A percentile compares a stretch with the other conserved stretches of the same genome.
These are phyloP conservation scores for Datnioides undecimradiatus DNA, from an alignment of 2,113 vertebrate species.

Conservation along the genomic window DNA sequence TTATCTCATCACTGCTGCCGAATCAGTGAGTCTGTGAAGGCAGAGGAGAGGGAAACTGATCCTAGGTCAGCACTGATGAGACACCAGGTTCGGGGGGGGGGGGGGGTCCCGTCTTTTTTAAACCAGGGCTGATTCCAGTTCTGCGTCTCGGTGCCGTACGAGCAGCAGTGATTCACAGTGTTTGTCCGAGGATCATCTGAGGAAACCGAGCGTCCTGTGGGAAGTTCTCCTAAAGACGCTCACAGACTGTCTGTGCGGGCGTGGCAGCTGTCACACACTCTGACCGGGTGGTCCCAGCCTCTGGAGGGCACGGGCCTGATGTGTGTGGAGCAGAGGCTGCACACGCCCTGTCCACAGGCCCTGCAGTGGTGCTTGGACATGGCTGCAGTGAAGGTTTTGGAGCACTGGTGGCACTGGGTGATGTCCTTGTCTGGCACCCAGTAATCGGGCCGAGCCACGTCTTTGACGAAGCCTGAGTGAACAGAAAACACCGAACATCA, in stretches of 20 bases:
- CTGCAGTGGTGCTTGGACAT: conserved; percentile 88
- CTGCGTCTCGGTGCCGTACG: neutral
- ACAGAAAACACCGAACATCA: too few relatives aligned
- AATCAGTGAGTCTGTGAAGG: conserved; percentile 2
- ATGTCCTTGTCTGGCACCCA: conserved; percentile 88
- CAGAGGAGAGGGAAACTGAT: conserved; percentile 13
- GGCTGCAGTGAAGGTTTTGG: conserved; percentile 77
- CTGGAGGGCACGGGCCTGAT: conserved; percentile 82
- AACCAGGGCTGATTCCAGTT: conserved; percentile 24
- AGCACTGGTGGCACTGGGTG: conserved; percentile 83
- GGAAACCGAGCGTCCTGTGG: conserved; percentile 30
- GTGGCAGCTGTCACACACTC: conserved; percentile 84
- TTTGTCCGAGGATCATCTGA: conserved; percentile 16
- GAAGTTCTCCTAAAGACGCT: conserved; percentile 6
- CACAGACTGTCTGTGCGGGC: conserved; percentile 73
- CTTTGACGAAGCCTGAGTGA: conserved; percentile 85
- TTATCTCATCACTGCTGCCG: neutral
- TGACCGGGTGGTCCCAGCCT: conserved; percentile 88
- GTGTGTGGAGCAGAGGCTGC: conserved; percentile 81
- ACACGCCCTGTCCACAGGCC: conserved; percentile 86
- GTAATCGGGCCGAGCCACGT: conserved; percentile 86
- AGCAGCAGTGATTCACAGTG: conserved; percentile 45
- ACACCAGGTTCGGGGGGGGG: neutral
- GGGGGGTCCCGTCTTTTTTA: neutral
- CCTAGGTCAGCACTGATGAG: neutral